phyloP scores from a whole-genome alignment of 2,888 invertebrate genomes.

The Clunio marinus region DNA sequence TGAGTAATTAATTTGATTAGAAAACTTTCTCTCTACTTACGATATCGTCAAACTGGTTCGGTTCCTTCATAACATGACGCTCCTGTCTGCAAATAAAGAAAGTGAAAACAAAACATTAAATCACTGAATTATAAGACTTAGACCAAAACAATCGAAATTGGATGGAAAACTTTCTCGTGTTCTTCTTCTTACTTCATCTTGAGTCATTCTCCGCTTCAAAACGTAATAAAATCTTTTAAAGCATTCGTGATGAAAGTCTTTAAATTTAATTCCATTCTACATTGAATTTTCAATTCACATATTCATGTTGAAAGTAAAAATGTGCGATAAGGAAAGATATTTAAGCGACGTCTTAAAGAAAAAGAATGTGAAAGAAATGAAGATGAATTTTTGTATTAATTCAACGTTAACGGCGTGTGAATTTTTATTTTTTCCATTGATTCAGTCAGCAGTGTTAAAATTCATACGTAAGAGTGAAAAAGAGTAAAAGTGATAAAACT shows the following conservation, averaged over 20 bases:
- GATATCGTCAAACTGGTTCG: constrained; percentile 77
- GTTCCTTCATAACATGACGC: constrained; percentile 84
- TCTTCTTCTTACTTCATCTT: too few relatives aligned
- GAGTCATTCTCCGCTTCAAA: too few relatives aligned
- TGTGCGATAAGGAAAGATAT: neutral
- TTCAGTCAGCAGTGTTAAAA: too few relatives aligned
- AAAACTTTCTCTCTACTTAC: constrained; percentile 53
- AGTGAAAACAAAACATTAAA: too few relatives aligned
- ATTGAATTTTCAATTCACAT: neutral
- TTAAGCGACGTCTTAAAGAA: too few relatives aligned
- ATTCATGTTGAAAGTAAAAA: neutral
- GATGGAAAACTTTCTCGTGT: neutral
- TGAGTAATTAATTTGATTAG: neutral
- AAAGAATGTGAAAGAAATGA: too few relatives aligned
- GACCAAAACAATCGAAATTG: neutral
- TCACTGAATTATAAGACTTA: neutral
- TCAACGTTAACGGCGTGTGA: neutral
- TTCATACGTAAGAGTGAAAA: too few relatives aligned
- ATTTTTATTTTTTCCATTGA: too few relatives aligned
- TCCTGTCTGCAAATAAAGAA: constrained; percentile 61
- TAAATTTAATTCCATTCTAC: neutral
- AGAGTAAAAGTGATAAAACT: too few relatives aligned
- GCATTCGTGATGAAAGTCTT: constrained; percentile 7
- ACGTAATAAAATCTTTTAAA: too few relatives aligned
- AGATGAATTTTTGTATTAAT: neutral